phyloP scores from a whole-genome alignment of 2,113 vertebrate species.

The Bothrops jararaca region DNA sequence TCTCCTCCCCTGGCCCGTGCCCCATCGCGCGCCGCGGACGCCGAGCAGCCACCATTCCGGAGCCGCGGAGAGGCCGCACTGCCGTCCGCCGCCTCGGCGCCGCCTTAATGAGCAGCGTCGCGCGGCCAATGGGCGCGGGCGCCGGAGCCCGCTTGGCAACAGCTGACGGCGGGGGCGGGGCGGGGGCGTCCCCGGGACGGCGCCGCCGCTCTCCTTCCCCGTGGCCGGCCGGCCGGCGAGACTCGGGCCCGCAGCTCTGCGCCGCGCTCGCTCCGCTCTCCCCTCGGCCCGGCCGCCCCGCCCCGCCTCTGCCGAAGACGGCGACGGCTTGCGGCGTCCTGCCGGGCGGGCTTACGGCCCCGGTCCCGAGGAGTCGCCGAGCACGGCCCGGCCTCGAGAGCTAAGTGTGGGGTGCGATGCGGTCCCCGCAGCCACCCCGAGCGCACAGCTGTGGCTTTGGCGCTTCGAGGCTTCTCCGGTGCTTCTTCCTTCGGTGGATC shows the following conservation, averaged over 20 bases:
- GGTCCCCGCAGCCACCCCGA: not conserved
- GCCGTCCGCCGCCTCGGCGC: not conserved
- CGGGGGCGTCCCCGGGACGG: no score
- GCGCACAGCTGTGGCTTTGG: not conserved
- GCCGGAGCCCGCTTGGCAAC: constrained; percentile 9
- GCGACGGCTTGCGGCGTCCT: no score
- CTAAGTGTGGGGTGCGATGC: no score
- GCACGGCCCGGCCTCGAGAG: no score
- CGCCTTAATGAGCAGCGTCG: constrained; percentile 7
- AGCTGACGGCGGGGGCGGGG: not conserved
- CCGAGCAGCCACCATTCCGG: not conserved
- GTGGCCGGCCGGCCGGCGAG: not conserved
- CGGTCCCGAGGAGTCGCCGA: no score
- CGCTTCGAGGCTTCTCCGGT: not conserved
- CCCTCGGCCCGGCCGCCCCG: no score
- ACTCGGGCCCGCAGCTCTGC: no score
- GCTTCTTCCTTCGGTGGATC: not conserved
- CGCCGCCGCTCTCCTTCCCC: not conserved
- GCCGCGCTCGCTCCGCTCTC: no score
- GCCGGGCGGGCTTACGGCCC: no score
- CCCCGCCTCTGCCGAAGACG: no score
- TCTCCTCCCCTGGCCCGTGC: no score
- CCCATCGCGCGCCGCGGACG: no score
- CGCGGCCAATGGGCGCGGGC: constrained; percentile 22
- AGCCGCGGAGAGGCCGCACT: not conserved